A percentile compares a stretch with the other conserved stretches of the same genome.
phyloP scores from a whole-genome alignment of 92 coral and sea anemone genomes.

The Diadumene lineata region DNA sequence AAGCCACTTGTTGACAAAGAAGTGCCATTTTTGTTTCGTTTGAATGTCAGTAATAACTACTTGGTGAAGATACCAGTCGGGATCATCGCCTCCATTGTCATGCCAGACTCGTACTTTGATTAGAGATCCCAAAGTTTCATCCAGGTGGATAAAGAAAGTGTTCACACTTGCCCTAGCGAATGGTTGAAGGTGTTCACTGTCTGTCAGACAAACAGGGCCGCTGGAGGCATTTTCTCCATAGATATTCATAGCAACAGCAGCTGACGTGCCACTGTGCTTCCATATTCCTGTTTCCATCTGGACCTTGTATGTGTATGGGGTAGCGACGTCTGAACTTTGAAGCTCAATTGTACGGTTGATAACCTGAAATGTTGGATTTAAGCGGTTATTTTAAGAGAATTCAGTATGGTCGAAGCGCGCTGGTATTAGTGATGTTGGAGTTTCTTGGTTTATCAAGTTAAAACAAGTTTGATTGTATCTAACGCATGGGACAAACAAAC shows the following conservation, averaged over 20 bases:
- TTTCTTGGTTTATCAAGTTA: too few species aligned
- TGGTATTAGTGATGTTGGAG: too few species aligned
- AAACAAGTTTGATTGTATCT: too few species aligned
- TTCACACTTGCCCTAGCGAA: slow-evolving; percentile 81
- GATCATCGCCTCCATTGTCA: slow-evolving; percentile 72
- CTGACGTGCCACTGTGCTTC: slow-evolving; percentile 81
- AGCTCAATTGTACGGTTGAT: slow-evolving; percentile 30
- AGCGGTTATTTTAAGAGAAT: neutral
- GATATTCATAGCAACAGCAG: slow-evolving; percentile 71
- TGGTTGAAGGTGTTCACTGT: slow-evolving; percentile 31
- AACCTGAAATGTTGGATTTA: slow-evolving; percentile 7
- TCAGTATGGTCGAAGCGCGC: too few species aligned
- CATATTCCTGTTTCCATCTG: slow-evolving; percentile 79
- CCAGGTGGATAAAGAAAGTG: slow-evolving; percentile 61
- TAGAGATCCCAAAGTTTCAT: slow-evolving; percentile 63
- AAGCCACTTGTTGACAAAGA: slow-evolving; percentile 82
- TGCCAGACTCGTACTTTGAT: slow-evolving; percentile 84
- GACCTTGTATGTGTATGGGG: slow-evolving; percentile 22
- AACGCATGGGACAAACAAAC: too few species aligned
- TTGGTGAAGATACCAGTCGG: slow-evolving; percentile 76
- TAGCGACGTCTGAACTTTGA: neutral
- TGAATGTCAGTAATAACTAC: slow-evolving; percentile 57
- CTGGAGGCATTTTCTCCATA: slow-evolving; percentile 73
- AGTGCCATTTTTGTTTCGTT: slow-evolving; percentile 52
- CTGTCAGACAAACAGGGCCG: slow-evolving; percentile 55